A percentile compares a stretch with the other conserved stretches of the same genome.
Evolutionary conservation across 23 tunicate genomes (phyloP).

Genomic region (Trididemnum clinides): DNA sequence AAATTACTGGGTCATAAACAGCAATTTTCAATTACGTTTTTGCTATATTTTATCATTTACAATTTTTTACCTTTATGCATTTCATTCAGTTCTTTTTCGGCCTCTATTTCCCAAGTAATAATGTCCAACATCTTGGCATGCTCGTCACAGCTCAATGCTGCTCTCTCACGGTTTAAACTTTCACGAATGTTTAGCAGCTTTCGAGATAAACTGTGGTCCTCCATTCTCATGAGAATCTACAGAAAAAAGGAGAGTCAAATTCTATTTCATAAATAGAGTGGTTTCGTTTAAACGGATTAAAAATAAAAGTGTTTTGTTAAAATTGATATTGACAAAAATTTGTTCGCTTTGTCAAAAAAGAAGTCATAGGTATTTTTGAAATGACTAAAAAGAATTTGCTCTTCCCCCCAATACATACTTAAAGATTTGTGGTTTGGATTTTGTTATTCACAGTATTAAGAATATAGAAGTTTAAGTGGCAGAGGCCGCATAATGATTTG

Average conservation of each 20-base stretch:
- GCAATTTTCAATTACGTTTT: no score
- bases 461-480: no score
- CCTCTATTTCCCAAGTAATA: constrained; percentile 64
- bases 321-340: no score
- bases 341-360: no score
- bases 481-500: no score
- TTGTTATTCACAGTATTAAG: no score
- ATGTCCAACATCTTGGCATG: constrained; percentile 70
- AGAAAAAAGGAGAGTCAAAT: neutral
- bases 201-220: constrained; percentile 58
- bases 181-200: constrained; percentile 52
- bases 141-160: constrained; percentile 47
- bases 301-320: neutral
- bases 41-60: no score
- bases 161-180: constrained; percentile 33
- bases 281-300: neutral
- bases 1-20: no score
- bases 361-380: no score
- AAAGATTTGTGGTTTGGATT: no score
- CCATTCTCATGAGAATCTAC: constrained; percentile 68
- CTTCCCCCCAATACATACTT: no score
- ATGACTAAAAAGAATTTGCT: no score
- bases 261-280: neutral
- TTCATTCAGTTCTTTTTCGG: constrained; percentile 51
- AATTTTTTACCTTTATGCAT: constrained; percentile 64